A percentile compares a stretch with the other conserved stretches of the same genome.
phyloP scores from a whole-genome alignment of 2,888 invertebrate species.

The Crepidodera aurea region DNA sequence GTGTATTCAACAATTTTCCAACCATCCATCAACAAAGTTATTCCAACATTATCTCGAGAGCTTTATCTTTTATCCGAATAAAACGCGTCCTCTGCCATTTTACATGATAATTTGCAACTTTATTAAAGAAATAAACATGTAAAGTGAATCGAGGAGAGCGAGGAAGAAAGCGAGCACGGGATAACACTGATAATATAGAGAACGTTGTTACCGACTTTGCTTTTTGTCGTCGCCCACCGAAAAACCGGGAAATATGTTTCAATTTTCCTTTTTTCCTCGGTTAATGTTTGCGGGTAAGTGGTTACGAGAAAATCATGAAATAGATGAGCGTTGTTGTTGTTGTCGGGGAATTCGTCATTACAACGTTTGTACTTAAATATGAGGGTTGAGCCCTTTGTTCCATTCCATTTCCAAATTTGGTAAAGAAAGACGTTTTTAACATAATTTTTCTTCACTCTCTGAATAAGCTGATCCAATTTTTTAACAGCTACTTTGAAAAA shows the following conservation, averaged over 20 bases:
- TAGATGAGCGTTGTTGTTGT: neutral
- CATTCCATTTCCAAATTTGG: too few relatives aligned
- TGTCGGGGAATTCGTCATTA: too few relatives aligned
- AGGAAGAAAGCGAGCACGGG: too few relatives aligned
- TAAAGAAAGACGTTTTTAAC: too few relatives aligned
- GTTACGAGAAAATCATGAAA: neutral
- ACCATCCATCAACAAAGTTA: too few relatives aligned
- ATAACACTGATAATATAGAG: conserved; percentile 49
- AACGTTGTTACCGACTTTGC: conserved; percentile 18
- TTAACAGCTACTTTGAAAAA: too few relatives aligned
- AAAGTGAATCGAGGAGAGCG: conserved; percentile 49
- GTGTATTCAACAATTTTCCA: too few relatives aligned
- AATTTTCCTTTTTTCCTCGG: conserved; percentile 31
- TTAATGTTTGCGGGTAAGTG: neutral
- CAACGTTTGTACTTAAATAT: too few relatives aligned
- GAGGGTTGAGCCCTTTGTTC: too few relatives aligned
- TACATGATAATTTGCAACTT: conserved; percentile 49
- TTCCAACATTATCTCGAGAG: too few relatives aligned
- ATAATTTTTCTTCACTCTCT: too few relatives aligned
- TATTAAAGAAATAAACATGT: conserved; percentile 54
- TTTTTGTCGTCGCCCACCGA: conserved; percentile 21
- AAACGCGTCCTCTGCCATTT: neutral
- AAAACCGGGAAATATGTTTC: conserved; percentile 37
- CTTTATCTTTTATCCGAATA: neutral
- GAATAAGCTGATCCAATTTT: too few relatives aligned